These are phyloP conservation scores for Pangasius larnaudii DNA, from an alignment of 2,797 vertebrate species.

Conservation along the genomic window DNA sequence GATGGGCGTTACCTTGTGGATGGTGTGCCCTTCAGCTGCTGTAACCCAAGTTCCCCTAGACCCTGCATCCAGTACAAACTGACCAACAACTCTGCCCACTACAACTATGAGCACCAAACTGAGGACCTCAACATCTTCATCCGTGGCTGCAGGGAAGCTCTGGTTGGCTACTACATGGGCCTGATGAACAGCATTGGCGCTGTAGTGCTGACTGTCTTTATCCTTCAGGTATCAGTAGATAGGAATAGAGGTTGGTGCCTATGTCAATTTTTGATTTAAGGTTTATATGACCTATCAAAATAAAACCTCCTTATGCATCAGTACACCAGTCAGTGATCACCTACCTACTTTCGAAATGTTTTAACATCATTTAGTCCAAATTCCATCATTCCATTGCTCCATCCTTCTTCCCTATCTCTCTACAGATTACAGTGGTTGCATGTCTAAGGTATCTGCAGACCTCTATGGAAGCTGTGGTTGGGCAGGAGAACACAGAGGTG, in stretches of 20 bases:
- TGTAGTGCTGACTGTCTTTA: slow-evolving; percentile 76
- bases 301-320: background rate
- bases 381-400: background rate
- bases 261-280: background rate
- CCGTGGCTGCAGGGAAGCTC: slow-evolving; percentile 79
- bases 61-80: slow-evolving; percentile 83
- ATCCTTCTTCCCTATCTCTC: background rate
- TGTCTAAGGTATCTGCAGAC: slow-evolving; percentile 86
- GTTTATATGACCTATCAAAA: background rate
- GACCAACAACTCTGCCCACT: slow-evolving; percentile 84
- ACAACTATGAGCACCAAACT: slow-evolving; percentile 79
- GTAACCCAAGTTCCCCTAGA: slow-evolving; percentile 81
- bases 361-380: background rate
- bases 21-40: slow-evolving; percentile 85
- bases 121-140: slow-evolving; percentile 84
- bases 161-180: slow-evolving; percentile 79
- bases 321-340: background rate
- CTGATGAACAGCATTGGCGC: slow-evolving; percentile 81
- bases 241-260: background rate
- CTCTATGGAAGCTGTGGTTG: slow-evolving; percentile 81
- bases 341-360: background rate
- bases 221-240: slow-evolving; percentile 73
- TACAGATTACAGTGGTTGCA: slow-evolving; percentile 77
- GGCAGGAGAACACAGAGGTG: slow-evolving; percentile 78
- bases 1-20: slow-evolving; percentile 83